Evolutionary conservation across 2,888 invertebrate species (phyloP).

Genomic region (Limnephilus rhombicus): DNA sequence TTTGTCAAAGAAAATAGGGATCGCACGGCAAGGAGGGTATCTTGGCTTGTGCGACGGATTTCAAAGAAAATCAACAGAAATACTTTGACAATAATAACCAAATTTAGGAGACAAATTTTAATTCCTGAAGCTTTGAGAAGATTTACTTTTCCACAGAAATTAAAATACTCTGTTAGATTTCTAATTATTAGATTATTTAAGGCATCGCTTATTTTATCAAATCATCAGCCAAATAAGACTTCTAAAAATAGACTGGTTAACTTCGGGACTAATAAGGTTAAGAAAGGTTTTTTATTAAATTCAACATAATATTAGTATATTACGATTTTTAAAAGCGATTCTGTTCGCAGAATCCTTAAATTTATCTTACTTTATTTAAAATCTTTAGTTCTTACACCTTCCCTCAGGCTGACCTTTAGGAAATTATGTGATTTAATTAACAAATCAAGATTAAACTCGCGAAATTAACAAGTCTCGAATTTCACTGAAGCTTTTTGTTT

Average conservation of each 20-base stretch:
- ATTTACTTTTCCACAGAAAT: background rate
- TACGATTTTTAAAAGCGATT: background rate
- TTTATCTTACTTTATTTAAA: background rate
- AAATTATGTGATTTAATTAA: background rate
- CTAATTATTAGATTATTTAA: background rate
- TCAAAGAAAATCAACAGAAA: background rate
- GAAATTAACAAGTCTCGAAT: background rate
- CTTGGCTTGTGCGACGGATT: background rate
- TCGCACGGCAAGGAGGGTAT: constrained; percentile 6
- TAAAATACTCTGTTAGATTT: background rate
- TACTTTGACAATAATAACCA: background rate
- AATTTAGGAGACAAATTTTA: background rate
- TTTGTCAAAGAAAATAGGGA: constrained; percentile 40
- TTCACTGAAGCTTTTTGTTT: background rate
- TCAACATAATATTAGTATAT: too few relatives aligned
- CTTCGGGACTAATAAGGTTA: too few relatives aligned
- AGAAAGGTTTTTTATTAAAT: too few relatives aligned
- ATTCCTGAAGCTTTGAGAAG: background rate
- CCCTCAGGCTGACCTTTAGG: background rate
- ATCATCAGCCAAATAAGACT: background rate
- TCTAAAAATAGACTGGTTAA: background rate
- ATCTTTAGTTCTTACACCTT: background rate
- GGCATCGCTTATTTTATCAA: background rate
- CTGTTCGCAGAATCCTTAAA: background rate
- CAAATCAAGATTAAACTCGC: background rate